Base-by-base conservation (phyloP, 2,797 vertebrate species). In the Chelonia mydas region DNA sequence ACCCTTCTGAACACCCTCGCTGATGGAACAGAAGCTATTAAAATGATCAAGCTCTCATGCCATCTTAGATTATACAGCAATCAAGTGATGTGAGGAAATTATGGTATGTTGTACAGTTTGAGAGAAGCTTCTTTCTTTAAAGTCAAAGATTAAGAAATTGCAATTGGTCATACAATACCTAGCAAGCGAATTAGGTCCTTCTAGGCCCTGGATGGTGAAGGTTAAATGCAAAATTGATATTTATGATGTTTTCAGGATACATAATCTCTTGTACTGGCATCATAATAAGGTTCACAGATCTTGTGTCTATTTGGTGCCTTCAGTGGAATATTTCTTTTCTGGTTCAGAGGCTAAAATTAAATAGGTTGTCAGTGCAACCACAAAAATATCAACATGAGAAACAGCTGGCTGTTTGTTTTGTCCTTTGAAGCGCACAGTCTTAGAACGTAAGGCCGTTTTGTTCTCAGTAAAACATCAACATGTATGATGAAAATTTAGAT, bases 211-310 rank as follows among this genome's bases (percentile, higher is more conserved):
- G 88, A 90, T 76, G 50, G 27, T 16, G 76, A 83, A 94, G 33
- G 72, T 80, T 85, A 83, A 86, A 61, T 87, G 72, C 61, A 85
- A 91, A 93, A 95, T 87, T 53, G 61, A 81, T 77, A 13, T 7
- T 90, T 78, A 7, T 2, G 31, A 1, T 84, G 13, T 92, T 88
- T 86, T 92, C 53, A 53, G 57, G 31, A 82, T 54, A 31, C 45
- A 54, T 47, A 25, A 25, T 27, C n/a, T 92, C 81, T 57, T 11
- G 7, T 54, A 86, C 61, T 61, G 8, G 68, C 72, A 61, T 31
- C 28, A 0, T 72, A 85, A 47, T 15, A 54, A 76, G 92, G 80
- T 79, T 31, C 80, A 17, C 21, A 51, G 89, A 57, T 86, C 27
- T 88, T n/a, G 7, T 37, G 77, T 92, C 33, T 49, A 5, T 31